phyloP scores from a whole-genome alignment of 2,797 vertebrate genomes.

The Caiman crocodilus region DNA sequence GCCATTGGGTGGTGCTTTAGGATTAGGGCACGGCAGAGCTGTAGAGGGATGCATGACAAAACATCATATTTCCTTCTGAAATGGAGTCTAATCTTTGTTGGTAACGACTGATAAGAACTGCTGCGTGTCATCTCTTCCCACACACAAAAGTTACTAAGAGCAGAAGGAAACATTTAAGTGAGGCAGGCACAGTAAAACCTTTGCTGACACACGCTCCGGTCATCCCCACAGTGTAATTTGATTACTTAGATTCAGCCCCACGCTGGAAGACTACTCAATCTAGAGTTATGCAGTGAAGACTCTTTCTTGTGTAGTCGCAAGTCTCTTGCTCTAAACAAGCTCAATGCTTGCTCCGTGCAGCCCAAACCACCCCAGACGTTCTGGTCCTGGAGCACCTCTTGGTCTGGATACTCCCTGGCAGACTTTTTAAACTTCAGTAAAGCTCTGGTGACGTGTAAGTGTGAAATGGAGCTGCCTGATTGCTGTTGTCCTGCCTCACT shows the following conservation, averaged over 20 bases:
- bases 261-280: neutral
- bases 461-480: fast-evolving
- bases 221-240: neutral
- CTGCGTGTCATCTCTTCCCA: fast-evolving
- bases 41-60: neutral
- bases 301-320: fast-evolving
- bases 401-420: neutral
- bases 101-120: neutral
- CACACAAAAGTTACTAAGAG: neutral
- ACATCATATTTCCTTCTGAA: fast-evolving
- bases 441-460: fast-evolving
- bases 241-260: fast-evolving
- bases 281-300: neutral
- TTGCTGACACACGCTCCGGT: too few relatives aligned
- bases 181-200: neutral
- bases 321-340: fast-evolving
- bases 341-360: neutral
- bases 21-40: conserved; percentile 76
- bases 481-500: neutral
- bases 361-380: neutral
- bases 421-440: neutral
- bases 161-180: neutral
- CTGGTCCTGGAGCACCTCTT: neutral
- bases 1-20: conserved; percentile 79
- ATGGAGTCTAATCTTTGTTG: fast-evolving